Evolutionary conservation across 1,140 invertebrate genomes (phyloP).

Genomic region (Listronotus oregonensis): DNA sequence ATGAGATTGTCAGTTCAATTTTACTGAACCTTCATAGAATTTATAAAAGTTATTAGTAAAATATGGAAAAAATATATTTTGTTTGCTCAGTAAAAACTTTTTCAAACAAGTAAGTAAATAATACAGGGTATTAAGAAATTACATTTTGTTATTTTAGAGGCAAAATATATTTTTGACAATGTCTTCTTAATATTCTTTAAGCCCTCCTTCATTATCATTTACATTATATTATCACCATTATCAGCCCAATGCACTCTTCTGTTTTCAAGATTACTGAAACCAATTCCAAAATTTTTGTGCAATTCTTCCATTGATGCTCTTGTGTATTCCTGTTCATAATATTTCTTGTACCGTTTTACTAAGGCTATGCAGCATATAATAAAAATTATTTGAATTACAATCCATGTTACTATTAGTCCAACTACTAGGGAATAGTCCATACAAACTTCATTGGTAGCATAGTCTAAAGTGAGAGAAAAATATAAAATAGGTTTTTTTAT

Average conservation of each 20-base stretch:
- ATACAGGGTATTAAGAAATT: too few relatives aligned
- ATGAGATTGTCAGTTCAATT: too few relatives aligned
- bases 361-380: slow-evolving; percentile 46
- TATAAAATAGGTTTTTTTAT: too few relatives aligned
- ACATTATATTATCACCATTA: slow-evolving; percentile 34
- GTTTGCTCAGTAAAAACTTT: too few relatives aligned
- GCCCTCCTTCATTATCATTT: slow-evolving; percentile 1
- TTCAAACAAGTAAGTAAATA: too few relatives aligned
- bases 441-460: slow-evolving; percentile 52
- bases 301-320: slow-evolving; percentile 49
- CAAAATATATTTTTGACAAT: slow-evolving; percentile 1
- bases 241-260: slow-evolving; percentile 54
- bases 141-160: too few relatives aligned
- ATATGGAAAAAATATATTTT: too few relatives aligned
- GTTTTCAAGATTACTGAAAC: slow-evolving; percentile 51
- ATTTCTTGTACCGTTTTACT: slow-evolving; percentile 49
- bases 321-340: slow-evolving; percentile 50
- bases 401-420: slow-evolving; percentile 50
- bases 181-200: background rate
- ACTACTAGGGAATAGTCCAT: slow-evolving; percentile 52
- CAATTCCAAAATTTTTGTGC: slow-evolving; percentile 54
- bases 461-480: slow-evolving; percentile 43
- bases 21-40: too few relatives aligned
- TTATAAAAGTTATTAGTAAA: too few relatives aligned
- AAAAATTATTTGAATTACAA: slow-evolving; percentile 52